Evolutionary conservation across 2,113 vertebrate species (phyloP).

Genomic region (Cyprinus carpio): DNA sequence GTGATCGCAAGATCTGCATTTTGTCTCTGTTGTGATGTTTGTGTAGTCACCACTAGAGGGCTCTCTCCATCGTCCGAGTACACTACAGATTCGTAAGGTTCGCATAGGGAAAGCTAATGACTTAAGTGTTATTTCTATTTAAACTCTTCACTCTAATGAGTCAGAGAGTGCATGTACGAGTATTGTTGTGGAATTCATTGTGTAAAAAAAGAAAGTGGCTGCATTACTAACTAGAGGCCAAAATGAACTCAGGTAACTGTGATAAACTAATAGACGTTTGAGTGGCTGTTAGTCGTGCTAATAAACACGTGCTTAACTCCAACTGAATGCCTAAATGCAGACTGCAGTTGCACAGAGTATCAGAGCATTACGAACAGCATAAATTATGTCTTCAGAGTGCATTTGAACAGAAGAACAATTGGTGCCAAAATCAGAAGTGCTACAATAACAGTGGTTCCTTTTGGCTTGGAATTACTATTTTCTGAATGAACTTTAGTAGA

Average conservation of each 20-base stretch:
- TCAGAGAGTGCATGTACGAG: neutral
- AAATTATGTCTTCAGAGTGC: neutral
- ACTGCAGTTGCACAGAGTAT: neutral
- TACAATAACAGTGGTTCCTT: neutral
- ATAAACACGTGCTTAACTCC: neutral
- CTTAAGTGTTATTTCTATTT: neutral
- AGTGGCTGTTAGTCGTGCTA: neutral
- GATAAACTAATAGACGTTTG: neutral
- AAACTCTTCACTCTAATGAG: neutral
- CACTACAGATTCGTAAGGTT: neutral
- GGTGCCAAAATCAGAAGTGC: neutral
- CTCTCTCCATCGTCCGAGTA: neutral
- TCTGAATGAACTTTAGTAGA: neutral
- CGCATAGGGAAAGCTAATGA: neutral
- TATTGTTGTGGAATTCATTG: neutral
- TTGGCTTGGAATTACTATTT: neutral
- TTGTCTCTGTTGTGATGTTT: neutral
- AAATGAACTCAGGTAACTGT: neutral
- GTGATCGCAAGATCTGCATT: neutral
- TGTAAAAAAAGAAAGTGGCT: neutral
- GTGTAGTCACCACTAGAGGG: conserved; percentile 6
- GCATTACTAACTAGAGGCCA: neutral
- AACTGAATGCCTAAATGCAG: neutral
- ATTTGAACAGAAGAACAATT: neutral
- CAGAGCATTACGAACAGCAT: neutral